Conservation (phyloP, 1,140 invertebrate genomes). For the Cepaea nemoralis region DNA sequence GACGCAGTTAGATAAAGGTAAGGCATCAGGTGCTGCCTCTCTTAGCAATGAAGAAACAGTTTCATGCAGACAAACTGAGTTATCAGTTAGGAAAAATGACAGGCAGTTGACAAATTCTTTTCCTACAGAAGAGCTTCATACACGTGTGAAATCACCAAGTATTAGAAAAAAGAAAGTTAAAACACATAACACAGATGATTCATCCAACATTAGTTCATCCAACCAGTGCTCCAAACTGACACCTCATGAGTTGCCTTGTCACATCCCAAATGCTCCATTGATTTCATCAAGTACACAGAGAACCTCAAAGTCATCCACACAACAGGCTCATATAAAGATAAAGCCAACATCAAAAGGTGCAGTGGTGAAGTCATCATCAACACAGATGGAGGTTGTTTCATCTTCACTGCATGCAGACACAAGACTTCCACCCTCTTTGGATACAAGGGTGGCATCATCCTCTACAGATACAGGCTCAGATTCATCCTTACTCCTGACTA, state of each 20-base stretch:
- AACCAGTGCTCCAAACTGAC: not conserved
- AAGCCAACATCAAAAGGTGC: not conserved
- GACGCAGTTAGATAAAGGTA: not conserved
- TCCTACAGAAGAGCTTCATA: not conserved
- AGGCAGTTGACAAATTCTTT: not conserved
- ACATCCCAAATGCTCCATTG: not conserved
- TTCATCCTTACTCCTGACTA: not conserved
- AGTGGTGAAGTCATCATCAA: not conserved
- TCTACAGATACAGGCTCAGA: not conserved
- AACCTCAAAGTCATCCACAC: not conserved
- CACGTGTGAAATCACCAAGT: not conserved
- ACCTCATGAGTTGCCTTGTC: not conserved
- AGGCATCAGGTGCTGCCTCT: not conserved
- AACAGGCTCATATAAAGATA: not conserved
- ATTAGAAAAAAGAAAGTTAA: not conserved
- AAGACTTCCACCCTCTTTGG: not conserved
- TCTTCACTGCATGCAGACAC: not conserved
- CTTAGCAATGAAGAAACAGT: not conserved
- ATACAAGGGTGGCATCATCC: not conserved
- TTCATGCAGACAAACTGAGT: not conserved
- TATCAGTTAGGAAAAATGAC: not conserved
- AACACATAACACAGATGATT: not conserved
- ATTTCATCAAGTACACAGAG: not conserved
- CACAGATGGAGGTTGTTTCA: not conserved
- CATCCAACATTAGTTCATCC: not conserved